These are phyloP conservation scores for Drosophila infuscata DNA, from an alignment of 2,888 invertebrate genomes.

Conservation along the genomic window DNA sequence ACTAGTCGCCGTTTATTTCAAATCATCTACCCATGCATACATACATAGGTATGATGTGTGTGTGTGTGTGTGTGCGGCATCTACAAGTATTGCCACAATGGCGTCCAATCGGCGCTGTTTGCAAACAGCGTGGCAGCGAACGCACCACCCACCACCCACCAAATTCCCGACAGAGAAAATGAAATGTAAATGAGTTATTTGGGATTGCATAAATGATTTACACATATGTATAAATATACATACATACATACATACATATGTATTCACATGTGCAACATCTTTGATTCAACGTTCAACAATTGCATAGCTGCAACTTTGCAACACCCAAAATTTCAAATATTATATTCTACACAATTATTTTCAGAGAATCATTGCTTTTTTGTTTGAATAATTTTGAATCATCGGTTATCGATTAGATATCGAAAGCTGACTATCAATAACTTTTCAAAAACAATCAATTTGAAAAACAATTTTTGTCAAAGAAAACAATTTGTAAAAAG, in stretches of 20 bases:
- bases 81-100: slow-evolving; percentile 55
- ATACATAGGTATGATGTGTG: slow-evolving; percentile 1
- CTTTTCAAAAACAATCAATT: neutral
- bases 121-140: slow-evolving; percentile 25
- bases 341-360: neutral
- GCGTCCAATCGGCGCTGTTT: slow-evolving; percentile 71
- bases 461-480: neutral
- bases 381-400: neutral
- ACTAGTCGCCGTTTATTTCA: slow-evolving; percentile 65
- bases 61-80: slow-evolving; percentile 38
- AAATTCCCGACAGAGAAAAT: slow-evolving; percentile 3
- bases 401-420: neutral
- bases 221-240: neutral
- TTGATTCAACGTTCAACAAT: neutral
- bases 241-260: neutral
- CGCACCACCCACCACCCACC: slow-evolving; percentile 25
- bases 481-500: neutral
- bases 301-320: slow-evolving; percentile 1
- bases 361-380: neutral
- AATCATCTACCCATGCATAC: slow-evolving; percentile 45
- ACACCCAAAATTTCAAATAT: neutral
- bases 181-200: slow-evolving; percentile 30
- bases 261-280: neutral
- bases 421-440: neutral
- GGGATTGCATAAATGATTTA: slow-evolving; percentile 10